Conservation (phyloP, 2,888 invertebrate species). For the Chrysotoxum bicinctum region DNA sequence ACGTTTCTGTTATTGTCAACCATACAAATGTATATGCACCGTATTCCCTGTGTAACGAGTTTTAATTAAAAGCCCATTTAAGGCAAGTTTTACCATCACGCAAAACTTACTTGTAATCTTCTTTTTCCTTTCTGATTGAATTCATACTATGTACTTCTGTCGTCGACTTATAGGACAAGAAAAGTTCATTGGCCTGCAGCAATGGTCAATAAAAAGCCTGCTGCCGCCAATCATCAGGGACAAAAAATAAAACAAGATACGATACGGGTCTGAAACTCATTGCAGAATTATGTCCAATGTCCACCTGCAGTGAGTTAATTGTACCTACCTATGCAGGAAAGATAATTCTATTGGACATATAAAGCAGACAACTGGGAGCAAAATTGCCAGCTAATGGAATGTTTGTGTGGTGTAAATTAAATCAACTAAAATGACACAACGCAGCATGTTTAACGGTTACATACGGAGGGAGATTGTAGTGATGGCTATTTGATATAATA, state of each 20-base stretch:
- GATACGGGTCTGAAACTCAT: background rate
- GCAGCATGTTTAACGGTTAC: slow-evolving; percentile 40
- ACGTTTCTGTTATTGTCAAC: background rate
- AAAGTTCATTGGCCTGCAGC: slow-evolving; percentile 49
- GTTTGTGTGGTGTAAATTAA: slow-evolving; percentile 52
- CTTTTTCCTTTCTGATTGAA: background rate
- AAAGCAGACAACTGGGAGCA: background rate
- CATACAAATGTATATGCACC: no score
- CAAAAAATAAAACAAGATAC: background rate
- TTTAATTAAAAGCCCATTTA: slow-evolving; percentile 52
- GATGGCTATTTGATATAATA: background rate
- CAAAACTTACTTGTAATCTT: background rate
- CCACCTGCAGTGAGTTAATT: slow-evolving; percentile 9
- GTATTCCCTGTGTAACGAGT: slow-evolving; percentile 9
- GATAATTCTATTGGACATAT: slow-evolving; percentile 2
- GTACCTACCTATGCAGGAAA: background rate
- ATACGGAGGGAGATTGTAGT: background rate
- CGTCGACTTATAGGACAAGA: background rate
- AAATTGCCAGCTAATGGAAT: slow-evolving; percentile 27
- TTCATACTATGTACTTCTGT: background rate
- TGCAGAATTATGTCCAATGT: no score
- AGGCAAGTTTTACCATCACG: slow-evolving; percentile 2
- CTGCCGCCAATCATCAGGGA: background rate
- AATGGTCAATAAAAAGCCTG: slow-evolving; percentile 1
- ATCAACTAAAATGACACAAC: slow-evolving; percentile 56